Evolutionary conservation across 2,797 vertebrate genomes (phyloP).

Genomic region (Siniperca scherzeri): DNA sequence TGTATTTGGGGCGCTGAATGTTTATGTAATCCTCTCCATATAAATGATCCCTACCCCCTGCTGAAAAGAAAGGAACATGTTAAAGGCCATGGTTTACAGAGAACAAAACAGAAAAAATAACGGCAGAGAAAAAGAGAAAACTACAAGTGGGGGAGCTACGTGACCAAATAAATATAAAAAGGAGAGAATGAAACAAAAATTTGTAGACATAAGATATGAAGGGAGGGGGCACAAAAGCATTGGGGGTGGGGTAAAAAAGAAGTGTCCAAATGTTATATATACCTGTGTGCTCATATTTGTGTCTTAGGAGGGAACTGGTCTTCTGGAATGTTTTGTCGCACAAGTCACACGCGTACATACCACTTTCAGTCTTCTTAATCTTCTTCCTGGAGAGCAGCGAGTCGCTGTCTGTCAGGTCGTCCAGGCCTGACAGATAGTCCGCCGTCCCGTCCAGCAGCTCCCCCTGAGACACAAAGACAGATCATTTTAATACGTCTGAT

Average conservation of each 20-base stretch:
- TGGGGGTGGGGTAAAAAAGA: slow-evolving; percentile 79
- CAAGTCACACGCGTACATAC: slow-evolving; percentile 99
- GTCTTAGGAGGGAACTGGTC: slow-evolving; percentile 99
- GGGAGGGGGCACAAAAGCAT: slow-evolving; percentile 61
- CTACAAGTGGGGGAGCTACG: slow-evolving; percentile 32
- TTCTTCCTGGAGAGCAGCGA: slow-evolving; percentile 98
- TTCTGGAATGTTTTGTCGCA: slow-evolving; percentile 99
- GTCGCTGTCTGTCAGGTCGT: slow-evolving; percentile 96
- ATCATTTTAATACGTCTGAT: slow-evolving; percentile 54
- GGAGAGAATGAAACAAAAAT: slow-evolving; percentile 48
- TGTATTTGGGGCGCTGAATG: slow-evolving; percentile 46
- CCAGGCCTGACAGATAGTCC: slow-evolving; percentile 98
- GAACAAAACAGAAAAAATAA: slow-evolving; percentile 51
- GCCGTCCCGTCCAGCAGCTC: slow-evolving; percentile 95
- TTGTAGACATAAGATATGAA: slow-evolving; percentile 66
- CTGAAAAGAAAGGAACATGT: slow-evolving; percentile 81
- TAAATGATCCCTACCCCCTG: slow-evolving; percentile 59
- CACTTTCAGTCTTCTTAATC: slow-evolving; percentile 99
- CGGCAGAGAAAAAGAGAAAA: slow-evolving; percentile 12
- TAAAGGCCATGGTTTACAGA: slow-evolving; percentile 73
- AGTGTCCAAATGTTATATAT: slow-evolving; percentile 89
- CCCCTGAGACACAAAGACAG: slow-evolving; percentile 89
- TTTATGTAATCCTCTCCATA: slow-evolving; percentile 51
- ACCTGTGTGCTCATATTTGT: slow-evolving; percentile 99
- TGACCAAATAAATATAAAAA: slow-evolving; percentile 38